phyloP scores from a whole-genome alignment of 2,113 vertebrate genomes.

The Myotis davidii region DNA sequence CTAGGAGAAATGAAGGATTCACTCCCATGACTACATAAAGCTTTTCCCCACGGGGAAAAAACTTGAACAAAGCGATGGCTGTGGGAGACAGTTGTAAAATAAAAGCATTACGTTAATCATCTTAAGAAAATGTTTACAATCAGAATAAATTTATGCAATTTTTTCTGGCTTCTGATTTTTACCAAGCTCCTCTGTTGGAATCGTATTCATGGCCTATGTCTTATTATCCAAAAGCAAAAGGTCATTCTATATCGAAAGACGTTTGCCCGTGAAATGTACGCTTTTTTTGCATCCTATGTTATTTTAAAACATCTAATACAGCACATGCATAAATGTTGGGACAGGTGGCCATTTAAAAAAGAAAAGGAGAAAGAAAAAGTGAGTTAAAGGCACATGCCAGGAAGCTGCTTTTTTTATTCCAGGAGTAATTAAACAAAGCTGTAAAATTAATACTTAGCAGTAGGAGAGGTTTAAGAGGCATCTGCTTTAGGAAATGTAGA shows the following conservation, averaged over 20 bases:
- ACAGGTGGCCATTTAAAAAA: constrained; percentile 48
- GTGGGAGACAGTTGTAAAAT: background rate
- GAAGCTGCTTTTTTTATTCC: constrained; percentile 63
- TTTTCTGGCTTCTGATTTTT: constrained; percentile 51
- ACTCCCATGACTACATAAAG: background rate
- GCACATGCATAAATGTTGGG: constrained; percentile 61
- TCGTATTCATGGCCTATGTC: constrained; percentile 50
- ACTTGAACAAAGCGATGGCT: background rate
- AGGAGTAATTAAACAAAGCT: constrained; percentile 72
- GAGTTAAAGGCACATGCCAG: constrained; percentile 69
- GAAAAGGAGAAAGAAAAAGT: constrained; percentile 11
- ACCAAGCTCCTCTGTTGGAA: background rate
- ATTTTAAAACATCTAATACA: constrained; percentile 62
- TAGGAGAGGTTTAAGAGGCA: constrained; percentile 29
- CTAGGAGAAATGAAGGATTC: background rate
- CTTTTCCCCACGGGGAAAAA: background rate
- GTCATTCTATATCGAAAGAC: background rate
- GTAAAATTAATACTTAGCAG: constrained; percentile 69
- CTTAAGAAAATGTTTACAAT: constrained; percentile 56
- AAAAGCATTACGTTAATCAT: constrained; percentile 50
- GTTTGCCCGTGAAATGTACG: constrained; percentile 48
- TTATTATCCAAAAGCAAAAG: constrained; percentile 60
- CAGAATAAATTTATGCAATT: background rate
- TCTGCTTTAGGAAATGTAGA: constrained; percentile 37
- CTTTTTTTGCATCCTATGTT: constrained; percentile 59